Evolutionary conservation across 2,888 invertebrate genomes (phyloP), one percentile per base, ranked within the genome.

Genomic region (Pasiphila rectangulata): DNA sequence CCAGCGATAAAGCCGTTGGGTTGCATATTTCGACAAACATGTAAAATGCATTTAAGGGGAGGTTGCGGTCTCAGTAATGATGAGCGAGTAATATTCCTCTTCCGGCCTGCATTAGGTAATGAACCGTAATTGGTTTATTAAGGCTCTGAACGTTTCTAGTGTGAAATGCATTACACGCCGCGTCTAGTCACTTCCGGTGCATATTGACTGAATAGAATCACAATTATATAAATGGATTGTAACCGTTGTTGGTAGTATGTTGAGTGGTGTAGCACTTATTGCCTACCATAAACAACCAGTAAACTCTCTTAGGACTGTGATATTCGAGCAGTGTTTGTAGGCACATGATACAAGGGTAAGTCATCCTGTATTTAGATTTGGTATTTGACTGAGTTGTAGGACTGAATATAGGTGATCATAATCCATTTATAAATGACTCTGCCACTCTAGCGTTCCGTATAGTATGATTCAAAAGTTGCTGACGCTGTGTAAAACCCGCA

Each of bases 71-170:
- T 61, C 57, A 45, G 69, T 81, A 83, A 83, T 86, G 85, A 84
- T 79, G 82, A 78, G 72, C 83, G 83, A 69, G 72, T 86, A 87
- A 87, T 86, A 71, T 69, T 66, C 64, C 57, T 69, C 73, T 86
- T 88, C 87, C 87, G 84, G 79, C 61, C 61, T 68, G 77, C 75
- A 80, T 86, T 86, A 81, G 80, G 79, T 84, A 85, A 86, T 85
- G 83, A 81, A 75, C 73, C 69, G 68, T 79, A 86, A 87, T 87
- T 79, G 80, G 80, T 85, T 84, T 83, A 84, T 85, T 83, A 80
- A 75, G 72, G 71, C 65, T 70, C 61, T 67, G 60, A 72, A 67
- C 57, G 65, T 72, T 69, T 61, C 68, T 67, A 62, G 85, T 79
- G 85, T 83, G 76, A 83, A 83, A 75, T 70, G 69, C 74, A 75